Evolutionary conservation across 2,797 vertebrate species (phyloP).

Genomic region (Gouania willdenowi): DNA sequence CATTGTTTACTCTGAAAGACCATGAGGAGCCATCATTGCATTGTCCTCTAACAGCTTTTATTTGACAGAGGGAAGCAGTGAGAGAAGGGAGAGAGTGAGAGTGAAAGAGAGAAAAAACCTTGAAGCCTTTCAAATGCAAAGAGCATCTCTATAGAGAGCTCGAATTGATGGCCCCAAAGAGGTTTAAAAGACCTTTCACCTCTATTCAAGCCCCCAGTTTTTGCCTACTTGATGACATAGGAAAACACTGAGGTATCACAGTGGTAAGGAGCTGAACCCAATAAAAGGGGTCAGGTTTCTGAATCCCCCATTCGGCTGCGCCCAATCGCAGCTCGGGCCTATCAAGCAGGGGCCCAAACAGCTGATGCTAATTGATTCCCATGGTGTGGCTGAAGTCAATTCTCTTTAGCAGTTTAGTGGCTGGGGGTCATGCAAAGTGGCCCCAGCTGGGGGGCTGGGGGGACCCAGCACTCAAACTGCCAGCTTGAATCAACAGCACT

Average conservation of each 20-base stretch:
- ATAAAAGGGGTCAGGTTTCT: conserved; percentile 91
- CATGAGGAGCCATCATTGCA: conserved; percentile 82
- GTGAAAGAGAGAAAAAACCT: conserved; percentile 71
- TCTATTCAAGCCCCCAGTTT: conserved; percentile 85
- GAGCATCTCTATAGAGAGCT: conserved; percentile 77
- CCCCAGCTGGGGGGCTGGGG: conserved; percentile 54
- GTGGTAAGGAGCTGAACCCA: conserved; percentile 89
- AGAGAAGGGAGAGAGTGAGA: conserved; percentile 64
- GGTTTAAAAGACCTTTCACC: conserved; percentile 88
- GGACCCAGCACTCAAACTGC: conserved; percentile 71
- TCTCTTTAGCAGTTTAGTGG: conserved; percentile 78
- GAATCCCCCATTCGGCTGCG: conserved; percentile 79
- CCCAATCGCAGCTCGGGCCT: conserved; percentile 79
- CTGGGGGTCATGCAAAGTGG: conserved; percentile 73
- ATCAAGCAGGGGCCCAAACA: conserved; percentile 80
- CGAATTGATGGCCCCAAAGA: conserved; percentile 94
- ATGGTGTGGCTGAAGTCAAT: conserved; percentile 80
- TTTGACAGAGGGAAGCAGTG: conserved; percentile 77
- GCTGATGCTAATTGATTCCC: conserved; percentile 85
- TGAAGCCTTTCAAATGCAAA: conserved; percentile 98
- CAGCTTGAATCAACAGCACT: conserved; percentile 73
- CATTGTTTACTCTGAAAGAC: conserved; percentile 89
- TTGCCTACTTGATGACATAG: conserved; percentile 86
- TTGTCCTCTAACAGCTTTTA: conserved; percentile 88
- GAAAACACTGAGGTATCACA: conserved; percentile 87